A percentile compares a stretch with the other conserved stretches of the same genome.
Evolutionary conservation across 1,140 invertebrate genomes (phyloP).

Genomic region (Tetramorium parvispinum): DNA sequence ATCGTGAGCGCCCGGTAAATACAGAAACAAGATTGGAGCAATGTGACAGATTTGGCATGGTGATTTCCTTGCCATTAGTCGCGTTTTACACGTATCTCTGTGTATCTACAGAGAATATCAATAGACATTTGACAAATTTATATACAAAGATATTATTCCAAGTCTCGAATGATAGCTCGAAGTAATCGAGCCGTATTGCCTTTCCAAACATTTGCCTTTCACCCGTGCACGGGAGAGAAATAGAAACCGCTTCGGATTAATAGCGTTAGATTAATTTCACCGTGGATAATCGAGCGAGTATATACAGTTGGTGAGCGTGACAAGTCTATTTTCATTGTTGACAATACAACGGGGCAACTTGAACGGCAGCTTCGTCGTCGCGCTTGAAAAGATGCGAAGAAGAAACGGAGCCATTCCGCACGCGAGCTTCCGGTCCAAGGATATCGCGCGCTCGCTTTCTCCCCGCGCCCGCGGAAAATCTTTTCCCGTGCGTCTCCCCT

Average conservation of each 20-base stretch:
- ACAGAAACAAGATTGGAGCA: background rate
- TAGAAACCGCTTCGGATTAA: constrained; percentile 32
- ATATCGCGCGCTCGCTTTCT: constrained; percentile 16
- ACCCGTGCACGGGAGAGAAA: background rate
- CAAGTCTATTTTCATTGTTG: constrained; percentile 36
- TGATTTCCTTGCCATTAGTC: background rate
- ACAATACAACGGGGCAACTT: background rate
- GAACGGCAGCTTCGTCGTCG: background rate
- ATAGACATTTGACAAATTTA: constrained; percentile 18
- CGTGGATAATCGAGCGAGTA: background rate
- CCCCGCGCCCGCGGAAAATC: background rate
- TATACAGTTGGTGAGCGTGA: background rate
- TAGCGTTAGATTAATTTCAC: constrained; percentile 32
- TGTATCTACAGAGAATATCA: background rate
- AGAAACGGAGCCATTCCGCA: background rate
- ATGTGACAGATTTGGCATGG: background rate
- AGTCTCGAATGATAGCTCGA: background rate
- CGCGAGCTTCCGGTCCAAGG: constrained; percentile 1
- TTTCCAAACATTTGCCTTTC: constrained; percentile 46
- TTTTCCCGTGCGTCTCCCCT: background rate
- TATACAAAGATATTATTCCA: constrained; percentile 26
- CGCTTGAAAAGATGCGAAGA: constrained; percentile 27
- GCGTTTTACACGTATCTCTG: background rate
- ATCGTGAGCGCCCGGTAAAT: background rate
- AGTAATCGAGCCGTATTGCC: constrained; percentile 29